These are phyloP conservation scores for Narcine bancroftii DNA, from an alignment of 2,113 vertebrate species.

Conservation along the genomic window DNA sequence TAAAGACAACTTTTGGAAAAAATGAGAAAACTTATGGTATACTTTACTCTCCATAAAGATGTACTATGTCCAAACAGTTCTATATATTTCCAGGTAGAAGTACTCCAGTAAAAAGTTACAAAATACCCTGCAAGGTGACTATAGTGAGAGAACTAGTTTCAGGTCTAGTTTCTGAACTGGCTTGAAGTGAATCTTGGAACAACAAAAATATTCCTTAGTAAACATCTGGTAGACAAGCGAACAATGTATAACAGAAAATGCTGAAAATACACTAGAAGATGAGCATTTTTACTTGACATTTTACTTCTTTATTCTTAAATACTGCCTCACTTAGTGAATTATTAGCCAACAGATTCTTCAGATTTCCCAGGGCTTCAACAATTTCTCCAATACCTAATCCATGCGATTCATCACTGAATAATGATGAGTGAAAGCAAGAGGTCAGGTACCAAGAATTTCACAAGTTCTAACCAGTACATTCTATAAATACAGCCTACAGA, in stretches of 20 bases:
- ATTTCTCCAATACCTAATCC: not conserved
- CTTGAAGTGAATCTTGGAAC: not conserved
- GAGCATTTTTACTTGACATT: too few relatives aligned
- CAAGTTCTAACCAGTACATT: not conserved
- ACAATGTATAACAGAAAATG: not conserved
- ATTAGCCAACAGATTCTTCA: too few relatives aligned
- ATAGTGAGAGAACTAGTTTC: not conserved
- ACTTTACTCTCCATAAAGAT: slow-evolving; percentile 22
- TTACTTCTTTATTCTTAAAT: too few relatives aligned
- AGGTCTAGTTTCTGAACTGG: too few relatives aligned
- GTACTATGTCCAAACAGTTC: not conserved
- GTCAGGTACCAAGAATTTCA: not conserved
- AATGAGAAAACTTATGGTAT: slow-evolving; percentile 23
- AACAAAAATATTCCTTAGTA: not conserved
- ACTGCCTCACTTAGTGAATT: too few relatives aligned
- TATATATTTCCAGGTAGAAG: not conserved
- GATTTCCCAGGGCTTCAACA: not conserved
- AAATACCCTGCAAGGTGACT: not conserved
- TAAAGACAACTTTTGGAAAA: not conserved
- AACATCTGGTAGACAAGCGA: not conserved
- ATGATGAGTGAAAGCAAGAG: not conserved
- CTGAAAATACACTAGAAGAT: too few relatives aligned
- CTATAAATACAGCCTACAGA: not conserved
- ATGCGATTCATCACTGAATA: not conserved
- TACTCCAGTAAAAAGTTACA: not conserved